Conservation (phyloP, 2,888 invertebrate genomes). For the Pelosia muscerda region DNA sequence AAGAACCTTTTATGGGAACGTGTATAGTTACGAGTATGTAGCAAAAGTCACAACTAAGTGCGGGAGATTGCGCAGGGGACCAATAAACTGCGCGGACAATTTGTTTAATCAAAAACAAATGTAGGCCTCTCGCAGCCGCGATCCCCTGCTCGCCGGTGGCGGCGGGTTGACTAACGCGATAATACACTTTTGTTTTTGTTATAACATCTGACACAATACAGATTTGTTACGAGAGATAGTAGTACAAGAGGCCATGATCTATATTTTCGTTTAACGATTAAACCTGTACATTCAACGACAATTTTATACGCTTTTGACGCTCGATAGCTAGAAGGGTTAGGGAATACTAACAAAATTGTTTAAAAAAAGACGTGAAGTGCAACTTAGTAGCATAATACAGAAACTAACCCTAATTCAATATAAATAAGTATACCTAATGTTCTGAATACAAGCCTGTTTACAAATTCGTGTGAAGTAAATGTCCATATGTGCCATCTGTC, state of each 20-base stretch:
- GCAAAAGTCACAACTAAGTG: constrained; percentile 64
- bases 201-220: constrained; percentile 60
- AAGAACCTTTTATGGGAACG: constrained; percentile 28
- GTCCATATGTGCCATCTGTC: too few species aligned
- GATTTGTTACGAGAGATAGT: constrained; percentile 68
- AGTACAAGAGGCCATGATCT: neutral
- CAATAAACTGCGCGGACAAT: constrained; percentile 83
- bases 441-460: too few species aligned
- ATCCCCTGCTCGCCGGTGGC: constrained; percentile 40
- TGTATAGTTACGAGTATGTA: constrained; percentile 24
- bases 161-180: constrained; percentile 59
- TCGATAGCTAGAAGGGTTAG: neutral
- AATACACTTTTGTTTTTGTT: constrained; percentile 72
- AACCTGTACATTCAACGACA: neutral
- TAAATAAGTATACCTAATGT: too few species aligned
- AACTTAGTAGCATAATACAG: neutral
- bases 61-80: constrained; percentile 69
- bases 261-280: neutral
- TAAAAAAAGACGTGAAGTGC: neutral
- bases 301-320: neutral
- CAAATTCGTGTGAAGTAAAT: too few species aligned
- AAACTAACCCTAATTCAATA: too few species aligned
- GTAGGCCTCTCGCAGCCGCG: constrained; percentile 62
- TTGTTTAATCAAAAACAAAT: constrained; percentile 87
- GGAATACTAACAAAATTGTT: neutral